A percentile compares a stretch with the other conserved stretches of the same genome.
Conservation (phyloP, 2,113 vertebrate species). For the Castor canadensis region DNA sequence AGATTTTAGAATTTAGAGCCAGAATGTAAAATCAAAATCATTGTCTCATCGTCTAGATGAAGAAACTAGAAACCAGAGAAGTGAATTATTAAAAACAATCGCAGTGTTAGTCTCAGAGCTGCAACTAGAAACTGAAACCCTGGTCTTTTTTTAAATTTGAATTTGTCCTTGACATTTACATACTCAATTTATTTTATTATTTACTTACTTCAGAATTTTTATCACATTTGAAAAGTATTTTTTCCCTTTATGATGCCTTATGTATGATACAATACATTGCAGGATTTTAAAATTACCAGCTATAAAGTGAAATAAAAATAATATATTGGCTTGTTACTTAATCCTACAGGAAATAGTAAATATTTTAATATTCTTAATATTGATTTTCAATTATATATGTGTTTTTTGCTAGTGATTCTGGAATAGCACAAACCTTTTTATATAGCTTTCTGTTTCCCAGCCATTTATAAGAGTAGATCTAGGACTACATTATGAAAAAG, state of each 20-base stretch:
- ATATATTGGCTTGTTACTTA: neutral
- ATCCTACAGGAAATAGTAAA: neutral
- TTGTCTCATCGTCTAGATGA: slow-evolving; percentile 39
- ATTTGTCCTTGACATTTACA: slow-evolving; percentile 48
- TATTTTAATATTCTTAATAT: slow-evolving; percentile 46
- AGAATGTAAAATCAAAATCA: slow-evolving; percentile 38
- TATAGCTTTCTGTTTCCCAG: neutral
- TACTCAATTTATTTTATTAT: slow-evolving; percentile 37
- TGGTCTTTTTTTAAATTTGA: slow-evolving; percentile 9
- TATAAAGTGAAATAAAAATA: slow-evolving; percentile 38
- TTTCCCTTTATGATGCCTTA: slow-evolving; percentile 9
- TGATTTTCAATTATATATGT: slow-evolving; percentile 24
- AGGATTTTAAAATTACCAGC: slow-evolving; percentile 35
- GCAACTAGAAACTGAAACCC: neutral
- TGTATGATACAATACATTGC: neutral
- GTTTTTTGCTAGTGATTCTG: neutral
- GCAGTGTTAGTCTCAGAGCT: neutral
- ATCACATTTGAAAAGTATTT: neutral
- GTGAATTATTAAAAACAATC: slow-evolving; percentile 1
- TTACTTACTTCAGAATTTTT: slow-evolving; percentile 30
- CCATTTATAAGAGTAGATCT: neutral
- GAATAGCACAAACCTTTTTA: slow-evolving; percentile 3
- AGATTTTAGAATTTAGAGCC: slow-evolving; percentile 47
- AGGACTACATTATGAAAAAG: neutral
- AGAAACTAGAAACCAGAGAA: slow-evolving; percentile 40